Percentiles rank a stretch among this genome's conserved stretches.
phyloP scores from a whole-genome alignment of 2,888 invertebrate species.

The Hoplodrina blanda region DNA sequence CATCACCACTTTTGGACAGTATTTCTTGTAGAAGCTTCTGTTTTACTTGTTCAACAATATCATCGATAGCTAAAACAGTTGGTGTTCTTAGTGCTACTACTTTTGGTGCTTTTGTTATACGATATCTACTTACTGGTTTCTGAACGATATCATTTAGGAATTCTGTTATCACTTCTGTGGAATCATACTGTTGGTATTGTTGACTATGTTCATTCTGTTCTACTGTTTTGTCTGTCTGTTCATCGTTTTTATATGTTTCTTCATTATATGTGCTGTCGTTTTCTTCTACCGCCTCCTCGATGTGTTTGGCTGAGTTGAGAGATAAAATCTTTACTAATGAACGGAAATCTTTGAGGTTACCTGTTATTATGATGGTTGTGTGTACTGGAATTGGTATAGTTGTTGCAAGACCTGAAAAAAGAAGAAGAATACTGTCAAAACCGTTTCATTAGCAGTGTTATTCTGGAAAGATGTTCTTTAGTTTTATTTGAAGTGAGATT shows the following conservation, averaged over 20 bases:
- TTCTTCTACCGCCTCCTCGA: slow-evolving; percentile 64
- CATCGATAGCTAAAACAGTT: slow-evolving; percentile 13
- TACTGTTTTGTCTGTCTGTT: neutral
- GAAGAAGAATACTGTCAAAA: too few relatives aligned
- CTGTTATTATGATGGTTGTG: slow-evolving; percentile 69
- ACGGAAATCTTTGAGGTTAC: slow-evolving; percentile 73
- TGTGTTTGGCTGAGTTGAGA: slow-evolving; percentile 63
- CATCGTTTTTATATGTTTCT: neutral
- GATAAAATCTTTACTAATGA: slow-evolving; percentile 67
- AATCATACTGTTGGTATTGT: neutral
- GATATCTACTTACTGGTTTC: neutral
- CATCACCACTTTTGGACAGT: neutral
- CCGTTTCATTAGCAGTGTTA: too few relatives aligned
- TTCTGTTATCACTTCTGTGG: neutral
- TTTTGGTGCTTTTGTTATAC: neutral
- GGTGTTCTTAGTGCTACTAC: too few relatives aligned
- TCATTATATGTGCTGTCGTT: neutral
- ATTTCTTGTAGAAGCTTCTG: slow-evolving; percentile 17
- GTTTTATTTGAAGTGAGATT: too few relatives aligned
- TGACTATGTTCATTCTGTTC: slow-evolving; percentile 7
- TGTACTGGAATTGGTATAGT: neutral
- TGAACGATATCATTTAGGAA: neutral
- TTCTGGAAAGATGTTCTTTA: too few relatives aligned
- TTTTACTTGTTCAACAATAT: slow-evolving; percentile 18
- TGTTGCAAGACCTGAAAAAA: slow-evolving; percentile 34